Conservation (phyloP, 2,888 invertebrate species). For the Protodeltote pygarga region DNA sequence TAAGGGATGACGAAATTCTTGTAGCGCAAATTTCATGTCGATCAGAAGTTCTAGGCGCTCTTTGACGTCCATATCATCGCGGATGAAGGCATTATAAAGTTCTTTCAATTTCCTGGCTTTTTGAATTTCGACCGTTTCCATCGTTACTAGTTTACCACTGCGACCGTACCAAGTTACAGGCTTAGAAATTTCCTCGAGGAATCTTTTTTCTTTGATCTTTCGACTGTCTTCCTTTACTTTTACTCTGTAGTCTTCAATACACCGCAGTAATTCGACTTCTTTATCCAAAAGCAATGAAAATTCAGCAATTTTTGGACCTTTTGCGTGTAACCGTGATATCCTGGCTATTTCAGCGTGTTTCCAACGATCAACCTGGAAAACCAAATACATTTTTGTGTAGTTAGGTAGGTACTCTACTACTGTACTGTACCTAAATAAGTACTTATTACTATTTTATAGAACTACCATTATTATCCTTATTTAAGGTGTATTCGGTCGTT, state of each 20-base stretch:
- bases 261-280: constrained; percentile 90
- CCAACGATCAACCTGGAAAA: constrained; percentile 88
- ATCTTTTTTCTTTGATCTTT: constrained; percentile 87
- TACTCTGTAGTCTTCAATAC: constrained; percentile 89
- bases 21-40: constrained; percentile 90
- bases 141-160: constrained; percentile 90
- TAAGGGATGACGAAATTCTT: constrained; percentile 85
- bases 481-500: no score
- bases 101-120: constrained; percentile 91
- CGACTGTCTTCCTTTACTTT: constrained; percentile 87
- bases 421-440: no score
- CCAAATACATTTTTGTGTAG: not conserved
- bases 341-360: constrained; percentile 88
- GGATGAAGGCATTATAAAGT: constrained; percentile 89
- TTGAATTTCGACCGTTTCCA: constrained; percentile 94
- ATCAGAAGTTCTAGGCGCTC: constrained; percentile 90
- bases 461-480: no score
- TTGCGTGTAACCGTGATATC: constrained; percentile 88
- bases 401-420: no score
- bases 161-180: constrained; percentile 92
- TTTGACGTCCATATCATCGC: constrained; percentile 86
- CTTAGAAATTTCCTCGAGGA: constrained; percentile 89
- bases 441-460: no score
- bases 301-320: constrained; percentile 90
- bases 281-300: constrained; percentile 90